phyloP scores from a whole-genome alignment of 2,888 invertebrate species.

The Plebejus melissa region DNA sequence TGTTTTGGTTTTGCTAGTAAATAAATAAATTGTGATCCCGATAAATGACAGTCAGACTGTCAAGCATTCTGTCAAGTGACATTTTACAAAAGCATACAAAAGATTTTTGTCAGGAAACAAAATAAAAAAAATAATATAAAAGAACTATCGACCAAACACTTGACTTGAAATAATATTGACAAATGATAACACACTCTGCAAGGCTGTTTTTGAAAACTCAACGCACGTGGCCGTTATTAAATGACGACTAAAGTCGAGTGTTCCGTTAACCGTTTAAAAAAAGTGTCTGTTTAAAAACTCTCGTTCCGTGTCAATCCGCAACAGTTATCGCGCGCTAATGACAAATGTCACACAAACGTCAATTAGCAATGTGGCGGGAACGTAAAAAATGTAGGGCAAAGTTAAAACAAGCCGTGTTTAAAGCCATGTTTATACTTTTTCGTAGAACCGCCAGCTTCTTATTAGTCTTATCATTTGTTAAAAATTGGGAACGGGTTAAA shows the following conservation, averaged over 20 bases:
- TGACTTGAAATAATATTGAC: neutral
- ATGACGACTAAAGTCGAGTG: neutral
- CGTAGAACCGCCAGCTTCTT: neutral
- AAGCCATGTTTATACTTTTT: neutral
- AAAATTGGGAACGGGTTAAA: neutral
- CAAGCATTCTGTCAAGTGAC: neutral
- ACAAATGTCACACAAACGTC: constrained; percentile 28
- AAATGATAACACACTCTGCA: neutral
- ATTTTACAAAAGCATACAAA: neutral
- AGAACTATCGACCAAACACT: neutral
- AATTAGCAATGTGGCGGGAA: constrained; percentile 16
- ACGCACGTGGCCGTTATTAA: neutral
- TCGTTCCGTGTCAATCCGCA: constrained; percentile 51
- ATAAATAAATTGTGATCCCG: too few relatives aligned
- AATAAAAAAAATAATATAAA: neutral
- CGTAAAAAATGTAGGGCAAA: constrained; percentile 5
- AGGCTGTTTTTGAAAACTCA: neutral
- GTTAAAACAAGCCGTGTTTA: constrained; percentile 9
- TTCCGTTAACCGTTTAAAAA: neutral
- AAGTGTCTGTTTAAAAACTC: neutral
- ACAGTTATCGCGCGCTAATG: constrained; percentile 40
- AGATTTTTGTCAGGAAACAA: neutral
- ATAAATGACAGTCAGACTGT: too few relatives aligned
- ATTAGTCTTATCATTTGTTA: constrained; percentile 3
- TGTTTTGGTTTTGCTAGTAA: too few relatives aligned